Conservation (phyloP, 2,888 invertebrate genomes). For the Metopia argyrocephala region DNA sequence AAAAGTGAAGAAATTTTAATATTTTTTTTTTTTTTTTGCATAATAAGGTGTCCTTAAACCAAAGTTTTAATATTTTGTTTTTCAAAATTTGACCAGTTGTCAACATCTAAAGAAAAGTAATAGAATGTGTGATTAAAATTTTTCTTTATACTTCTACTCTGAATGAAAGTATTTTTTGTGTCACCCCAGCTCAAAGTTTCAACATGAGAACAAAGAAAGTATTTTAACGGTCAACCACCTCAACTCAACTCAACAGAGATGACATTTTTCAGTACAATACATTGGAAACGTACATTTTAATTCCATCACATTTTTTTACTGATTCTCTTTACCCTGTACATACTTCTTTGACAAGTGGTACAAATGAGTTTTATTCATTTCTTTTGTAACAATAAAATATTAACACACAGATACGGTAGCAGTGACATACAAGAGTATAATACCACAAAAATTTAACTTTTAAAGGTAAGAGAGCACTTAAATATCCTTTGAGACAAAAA, state of each 20-base stretch:
- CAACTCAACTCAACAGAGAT: neutral
- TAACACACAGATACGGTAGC: neutral
- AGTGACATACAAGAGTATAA: neutral
- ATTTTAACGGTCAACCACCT: neutral
- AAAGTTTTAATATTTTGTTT: too few relatives aligned
- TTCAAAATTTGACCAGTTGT: too few relatives aligned
- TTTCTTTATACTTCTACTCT: too few relatives aligned
- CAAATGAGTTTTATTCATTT: neutral
- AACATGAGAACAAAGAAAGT: too few relatives aligned
- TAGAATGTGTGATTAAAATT: too few relatives aligned
- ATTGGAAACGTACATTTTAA: neutral
- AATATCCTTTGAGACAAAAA: neutral
- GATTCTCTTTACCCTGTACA: too few relatives aligned
- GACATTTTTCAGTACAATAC: neutral
- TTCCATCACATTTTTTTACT: neutral
- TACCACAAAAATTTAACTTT: constrained; percentile 15
- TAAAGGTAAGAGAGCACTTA: constrained; percentile 11
- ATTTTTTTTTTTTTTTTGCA: too few relatives aligned
- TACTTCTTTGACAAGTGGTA: neutral
- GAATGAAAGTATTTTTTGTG: too few relatives aligned
- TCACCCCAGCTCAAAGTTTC: too few relatives aligned
- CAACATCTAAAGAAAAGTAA: too few relatives aligned
- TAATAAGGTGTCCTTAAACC: too few relatives aligned
- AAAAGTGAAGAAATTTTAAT: too few relatives aligned
- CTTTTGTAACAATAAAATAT: constrained; percentile 22